Percentiles rank a stretch among this genome's conserved stretches.
Evolutionary conservation across 2,888 invertebrate genomes (phyloP).

Genomic region (Myathropa florea): DNA sequence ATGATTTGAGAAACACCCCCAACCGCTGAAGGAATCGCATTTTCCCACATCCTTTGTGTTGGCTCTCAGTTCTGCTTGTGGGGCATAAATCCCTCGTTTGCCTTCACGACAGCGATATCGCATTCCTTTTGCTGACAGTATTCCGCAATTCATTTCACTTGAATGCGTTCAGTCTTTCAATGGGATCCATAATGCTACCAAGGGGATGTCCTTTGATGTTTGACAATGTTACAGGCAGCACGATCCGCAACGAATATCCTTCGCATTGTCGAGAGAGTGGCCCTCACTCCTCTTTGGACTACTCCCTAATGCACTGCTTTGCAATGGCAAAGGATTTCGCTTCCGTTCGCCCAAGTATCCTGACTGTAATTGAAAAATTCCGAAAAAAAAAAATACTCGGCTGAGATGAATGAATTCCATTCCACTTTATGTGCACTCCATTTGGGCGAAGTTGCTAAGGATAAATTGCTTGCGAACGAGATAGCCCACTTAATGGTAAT

Average conservation of each 20-base stretch:
- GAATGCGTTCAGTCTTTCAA: neutral
- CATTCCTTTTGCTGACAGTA: neutral
- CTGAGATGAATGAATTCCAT: neutral
- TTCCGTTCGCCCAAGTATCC: neutral
- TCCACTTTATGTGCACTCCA: neutral
- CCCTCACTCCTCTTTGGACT: neutral
- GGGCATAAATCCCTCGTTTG: neutral
- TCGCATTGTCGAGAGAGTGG: neutral
- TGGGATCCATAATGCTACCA: neutral
- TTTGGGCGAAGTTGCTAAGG: neutral
- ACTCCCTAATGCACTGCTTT: neutral
- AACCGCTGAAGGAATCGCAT: neutral
- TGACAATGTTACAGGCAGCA: neutral
- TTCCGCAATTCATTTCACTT: neutral
- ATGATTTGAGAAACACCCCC: neutral
- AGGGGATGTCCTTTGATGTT: neutral
- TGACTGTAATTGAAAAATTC: neutral
- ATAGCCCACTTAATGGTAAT: neutral
- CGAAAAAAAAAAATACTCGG: neutral
- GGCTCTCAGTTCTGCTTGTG: neutral
- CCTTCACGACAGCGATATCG: neutral
- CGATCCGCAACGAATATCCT: constrained; percentile 2
- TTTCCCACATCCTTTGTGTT: neutral
- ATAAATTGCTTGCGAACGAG: neutral
- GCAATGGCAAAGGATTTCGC: neutral